Evolutionary conservation across 2,888 invertebrate genomes (phyloP), one percentile per base, ranked within the genome.

Genomic region (Drosophila eohydei): DNA sequence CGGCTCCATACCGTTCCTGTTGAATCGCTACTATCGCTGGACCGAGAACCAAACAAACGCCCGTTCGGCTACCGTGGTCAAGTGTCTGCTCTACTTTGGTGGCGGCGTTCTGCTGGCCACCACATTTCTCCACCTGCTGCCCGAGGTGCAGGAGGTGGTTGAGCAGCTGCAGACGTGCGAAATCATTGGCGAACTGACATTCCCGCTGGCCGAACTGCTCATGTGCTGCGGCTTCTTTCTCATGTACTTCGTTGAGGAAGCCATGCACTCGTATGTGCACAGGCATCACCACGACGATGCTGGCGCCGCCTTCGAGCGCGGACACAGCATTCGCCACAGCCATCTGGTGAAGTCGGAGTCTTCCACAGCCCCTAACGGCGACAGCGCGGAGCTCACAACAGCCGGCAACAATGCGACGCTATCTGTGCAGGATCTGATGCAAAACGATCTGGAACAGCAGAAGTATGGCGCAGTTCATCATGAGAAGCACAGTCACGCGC

Each of bases 101-200:
- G 97, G 97, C 9, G 97, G 97, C n/a, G 97, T 97, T 0, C 93
- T 97, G 30, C 93, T 97, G 50, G 95, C 96, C 69, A 97, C 97
- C 1, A 97, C 97, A 1, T 97, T 97, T 89, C 92, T 97, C 71
- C 97, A 97, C 87, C 93, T 97, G 78, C 93, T 97, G 63, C 97
- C 97, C 2, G 97, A 97, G 93, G 96, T 97, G 0, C 93, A 95
- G 14, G 95, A 97, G 83, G 94, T 94, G 57, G 94, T 97, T 11
- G 93, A 94, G 11, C 92, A 94, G 63, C 93, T 96, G 69, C 94
- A 95, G 83, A 93, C 90, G 2, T 90, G 91, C 14, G 72, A 71
- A 1, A 73, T 84, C 30, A 90, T 96, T 55, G 93, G 93, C 0
- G 85, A 94, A 2, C 93, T 95, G 7, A 93, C 93, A 0, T 95